Evolutionary conservation across 2,113 vertebrate species (phyloP).

Genomic region (Nanorana parkeri): DNA sequence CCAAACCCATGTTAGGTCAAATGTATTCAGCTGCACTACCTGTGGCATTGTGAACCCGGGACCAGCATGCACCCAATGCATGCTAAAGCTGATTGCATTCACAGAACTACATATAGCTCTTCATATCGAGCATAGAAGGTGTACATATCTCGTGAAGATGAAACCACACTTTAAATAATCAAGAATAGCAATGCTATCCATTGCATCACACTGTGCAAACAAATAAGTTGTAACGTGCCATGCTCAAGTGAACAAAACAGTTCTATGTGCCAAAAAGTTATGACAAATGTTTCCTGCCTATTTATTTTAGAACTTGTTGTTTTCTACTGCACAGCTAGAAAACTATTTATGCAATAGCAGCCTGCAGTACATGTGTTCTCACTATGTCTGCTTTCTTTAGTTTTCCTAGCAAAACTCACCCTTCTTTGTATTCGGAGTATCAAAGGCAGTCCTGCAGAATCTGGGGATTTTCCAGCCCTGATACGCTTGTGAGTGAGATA

Average conservation of each 20-base stretch:
- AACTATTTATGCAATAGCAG: conserved; percentile 9
- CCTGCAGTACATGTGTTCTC: conserved; percentile 4
- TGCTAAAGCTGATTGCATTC: too few relatives aligned
- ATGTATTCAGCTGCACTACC: too few relatives aligned
- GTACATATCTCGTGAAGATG: too few relatives aligned
- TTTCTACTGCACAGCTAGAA: background rate
- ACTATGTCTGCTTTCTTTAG: conserved; percentile 21
- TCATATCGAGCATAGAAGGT: too few relatives aligned
- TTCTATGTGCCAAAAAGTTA: background rate
- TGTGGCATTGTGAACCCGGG: too few relatives aligned
- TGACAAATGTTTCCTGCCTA: background rate
- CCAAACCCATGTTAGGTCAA: too few relatives aligned
- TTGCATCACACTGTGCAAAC: background rate
- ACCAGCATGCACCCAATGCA: too few relatives aligned
- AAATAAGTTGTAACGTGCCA: background rate
- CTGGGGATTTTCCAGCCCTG: conserved; percentile 48
- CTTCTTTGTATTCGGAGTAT: conserved; percentile 34
- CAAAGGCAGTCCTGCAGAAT: conserved; percentile 28
- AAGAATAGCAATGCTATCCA: background rate
- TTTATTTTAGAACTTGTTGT: background rate
- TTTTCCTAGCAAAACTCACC: conserved; percentile 37
- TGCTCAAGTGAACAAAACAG: background rate
- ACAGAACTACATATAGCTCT: too few relatives aligned
- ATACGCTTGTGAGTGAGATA: conserved; percentile 52
- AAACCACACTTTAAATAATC: background rate